Conservation (phyloP, 2,888 invertebrate species). For the Cryptocheilus praepositus region DNA sequence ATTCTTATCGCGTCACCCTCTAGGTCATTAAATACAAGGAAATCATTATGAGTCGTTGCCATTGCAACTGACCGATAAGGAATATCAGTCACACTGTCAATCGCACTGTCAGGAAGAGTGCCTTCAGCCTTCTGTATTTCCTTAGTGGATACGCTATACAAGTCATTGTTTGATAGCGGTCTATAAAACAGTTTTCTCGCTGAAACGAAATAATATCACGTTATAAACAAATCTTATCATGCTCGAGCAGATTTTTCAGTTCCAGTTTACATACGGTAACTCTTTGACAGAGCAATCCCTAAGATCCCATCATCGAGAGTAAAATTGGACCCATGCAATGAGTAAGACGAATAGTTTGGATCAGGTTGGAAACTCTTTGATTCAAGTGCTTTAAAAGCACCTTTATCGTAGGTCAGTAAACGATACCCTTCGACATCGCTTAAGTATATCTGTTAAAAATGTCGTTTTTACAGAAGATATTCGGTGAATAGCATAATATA, state of each 20-base stretch:
- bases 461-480: no score
- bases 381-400: background rate
- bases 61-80: background rate
- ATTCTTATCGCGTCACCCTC: background rate
- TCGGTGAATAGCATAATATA: no score
- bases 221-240: background rate
- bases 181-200: background rate
- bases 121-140: background rate
- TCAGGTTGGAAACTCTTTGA: background rate
- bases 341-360: background rate
- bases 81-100: background rate
- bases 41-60: background rate
- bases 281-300: background rate
- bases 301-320: background rate
- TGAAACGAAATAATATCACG: background rate
- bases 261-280: background rate
- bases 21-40: background rate
- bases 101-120: background rate
- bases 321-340: background rate
- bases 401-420: background rate
- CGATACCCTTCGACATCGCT: constrained; percentile 3
- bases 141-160: background rate
- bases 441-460: background rate
- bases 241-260: background rate
- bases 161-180: background rate